Conservation (phyloP, 2,113 vertebrate species). For the Eptatretus burgeri region DNA sequence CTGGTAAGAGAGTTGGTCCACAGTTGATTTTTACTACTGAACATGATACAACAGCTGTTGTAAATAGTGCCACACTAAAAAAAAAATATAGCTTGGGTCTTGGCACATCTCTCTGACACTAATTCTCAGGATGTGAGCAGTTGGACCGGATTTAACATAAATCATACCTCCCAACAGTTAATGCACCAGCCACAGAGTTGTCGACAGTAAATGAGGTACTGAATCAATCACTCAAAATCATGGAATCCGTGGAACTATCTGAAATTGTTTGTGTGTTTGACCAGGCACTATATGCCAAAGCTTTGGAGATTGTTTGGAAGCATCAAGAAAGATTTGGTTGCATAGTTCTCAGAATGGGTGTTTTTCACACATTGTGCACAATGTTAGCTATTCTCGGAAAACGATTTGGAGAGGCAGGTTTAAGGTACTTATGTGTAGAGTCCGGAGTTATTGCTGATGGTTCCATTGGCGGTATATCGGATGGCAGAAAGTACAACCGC, state of each 20-base stretch:
- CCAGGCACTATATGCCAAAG: neutral
- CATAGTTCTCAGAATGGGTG: neutral
- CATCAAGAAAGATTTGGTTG: neutral
- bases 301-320: neutral
- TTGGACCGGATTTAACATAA: neutral
- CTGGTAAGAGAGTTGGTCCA: too few relatives aligned
- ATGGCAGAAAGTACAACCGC: neutral
- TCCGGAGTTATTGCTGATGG: neutral
- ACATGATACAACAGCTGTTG: too few relatives aligned
- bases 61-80: too few relatives aligned
- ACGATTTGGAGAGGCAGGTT: neutral
- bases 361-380: constrained; percentile 1
- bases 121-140: neutral
- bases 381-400: neutral
- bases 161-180: neutral
- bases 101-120: too few relatives aligned
- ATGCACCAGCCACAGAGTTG: neutral
- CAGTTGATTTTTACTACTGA: too few relatives aligned
- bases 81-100: too few relatives aligned
- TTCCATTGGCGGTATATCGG: neutral
- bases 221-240: neutral
- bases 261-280: constrained; percentile 3
- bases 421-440: neutral
- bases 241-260: neutral
- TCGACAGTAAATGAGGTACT: constrained; percentile 1